Evolutionary conservation across 2,113 vertebrate species (phyloP).

Genomic region (Pampusana beccarii): DNA sequence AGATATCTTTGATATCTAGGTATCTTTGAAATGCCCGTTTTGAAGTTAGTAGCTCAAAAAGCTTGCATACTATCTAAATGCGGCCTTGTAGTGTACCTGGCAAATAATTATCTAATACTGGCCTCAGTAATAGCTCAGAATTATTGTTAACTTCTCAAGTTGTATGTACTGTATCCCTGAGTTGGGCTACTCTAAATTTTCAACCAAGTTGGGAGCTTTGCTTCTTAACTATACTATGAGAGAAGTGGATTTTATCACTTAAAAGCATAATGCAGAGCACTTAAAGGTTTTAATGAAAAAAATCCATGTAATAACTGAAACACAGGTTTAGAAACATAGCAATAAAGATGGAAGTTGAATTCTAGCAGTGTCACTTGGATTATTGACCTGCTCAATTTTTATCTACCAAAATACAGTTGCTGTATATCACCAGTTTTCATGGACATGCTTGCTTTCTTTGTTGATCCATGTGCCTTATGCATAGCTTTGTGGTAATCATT

Average conservation of each 20-base stretch:
- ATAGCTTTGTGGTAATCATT: not conserved
- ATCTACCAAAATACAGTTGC: not conserved
- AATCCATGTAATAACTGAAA: not conserved
- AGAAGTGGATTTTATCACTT: not conserved
- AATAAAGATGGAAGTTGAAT: not conserved
- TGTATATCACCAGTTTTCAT: not conserved
- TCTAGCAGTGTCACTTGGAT: not conserved
- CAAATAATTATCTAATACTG: not conserved
- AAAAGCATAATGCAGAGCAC: not conserved
- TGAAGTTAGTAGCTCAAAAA: not conserved
- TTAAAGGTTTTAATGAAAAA: not conserved
- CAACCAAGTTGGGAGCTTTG: not conserved
- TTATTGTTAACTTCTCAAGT: not conserved
- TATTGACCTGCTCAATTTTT: not conserved
- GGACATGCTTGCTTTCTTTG: not conserved
- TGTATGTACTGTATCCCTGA: not conserved
- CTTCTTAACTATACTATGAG: not conserved
- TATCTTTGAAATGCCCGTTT: not conserved
- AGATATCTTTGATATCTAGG: not conserved
- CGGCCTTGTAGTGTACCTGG: not conserved
- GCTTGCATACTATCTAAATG: not conserved
- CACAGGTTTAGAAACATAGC: not conserved
- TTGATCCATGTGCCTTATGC: not conserved
- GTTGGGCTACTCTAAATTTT: not conserved
- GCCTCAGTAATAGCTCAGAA: not conserved